A percentile compares a stretch with the other conserved stretches of the same genome.
Evolutionary conservation across 2,888 invertebrate genomes (phyloP).

Genomic region (Himalopsyche tibetana): DNA sequence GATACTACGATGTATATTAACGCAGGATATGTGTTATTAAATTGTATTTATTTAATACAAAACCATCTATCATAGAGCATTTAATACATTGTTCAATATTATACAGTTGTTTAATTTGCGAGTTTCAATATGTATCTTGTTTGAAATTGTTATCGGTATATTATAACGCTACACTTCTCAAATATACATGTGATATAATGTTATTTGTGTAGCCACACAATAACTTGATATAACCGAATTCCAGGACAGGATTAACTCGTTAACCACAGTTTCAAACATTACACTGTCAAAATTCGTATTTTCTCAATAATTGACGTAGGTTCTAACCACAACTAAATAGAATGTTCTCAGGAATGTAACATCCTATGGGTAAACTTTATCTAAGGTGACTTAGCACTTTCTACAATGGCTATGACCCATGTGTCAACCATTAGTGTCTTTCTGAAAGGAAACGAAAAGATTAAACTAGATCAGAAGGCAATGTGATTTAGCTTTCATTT

Average conservation of each 20-base stretch:
- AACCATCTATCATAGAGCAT: too few relatives aligned
- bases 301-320: conserved; percentile 31
- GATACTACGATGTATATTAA: too few relatives aligned
- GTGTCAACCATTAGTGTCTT: conserved; percentile 30
- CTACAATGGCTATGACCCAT: conserved; percentile 23
- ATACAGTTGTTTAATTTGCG: too few relatives aligned
- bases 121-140: too few relatives aligned
- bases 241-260: background rate
- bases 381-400: conserved; percentile 34
- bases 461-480: conserved; percentile 15
- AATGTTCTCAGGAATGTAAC: background rate
- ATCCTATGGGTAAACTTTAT: conserved; percentile 10
- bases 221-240: background rate
- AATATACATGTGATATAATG: too few relatives aligned
- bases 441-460: conserved; percentile 30
- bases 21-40: too few relatives aligned
- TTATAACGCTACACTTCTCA: too few relatives aligned
- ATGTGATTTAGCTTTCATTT: conserved; percentile 31
- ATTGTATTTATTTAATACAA: too few relatives aligned
- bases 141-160: too few relatives aligned
- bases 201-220: too few relatives aligned
- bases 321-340: conserved; percentile 9
- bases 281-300: background rate
- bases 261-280: background rate
- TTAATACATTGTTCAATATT: too few relatives aligned